Conservation (phyloP, 2,797 vertebrate species). For the Tachyglossus aculeatus region DNA sequence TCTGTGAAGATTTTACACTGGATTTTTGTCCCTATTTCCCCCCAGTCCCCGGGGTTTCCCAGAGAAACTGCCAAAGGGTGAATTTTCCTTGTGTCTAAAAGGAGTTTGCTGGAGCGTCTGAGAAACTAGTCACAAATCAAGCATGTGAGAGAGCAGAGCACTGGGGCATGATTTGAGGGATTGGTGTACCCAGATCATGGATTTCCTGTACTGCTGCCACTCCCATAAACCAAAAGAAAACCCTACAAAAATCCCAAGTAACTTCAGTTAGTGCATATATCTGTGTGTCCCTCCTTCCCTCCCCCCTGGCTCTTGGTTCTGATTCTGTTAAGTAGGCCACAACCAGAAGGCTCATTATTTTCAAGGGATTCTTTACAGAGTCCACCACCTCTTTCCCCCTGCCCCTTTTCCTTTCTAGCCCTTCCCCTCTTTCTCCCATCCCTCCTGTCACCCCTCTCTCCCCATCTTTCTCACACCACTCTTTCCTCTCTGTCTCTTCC, state of each 20-base stretch:
- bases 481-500: too few relatives aligned
- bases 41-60: not conserved
- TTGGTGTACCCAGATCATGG: slow-evolving; percentile 31
- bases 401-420: too few relatives aligned
- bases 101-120: not conserved
- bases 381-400: not conserved
- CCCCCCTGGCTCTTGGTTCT: not conserved
- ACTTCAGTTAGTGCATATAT: slow-evolving; percentile 18
- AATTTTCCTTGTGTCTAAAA: not conserved
- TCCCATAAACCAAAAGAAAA: slow-evolving; percentile 7
- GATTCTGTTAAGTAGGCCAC: not conserved
- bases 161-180: not conserved
- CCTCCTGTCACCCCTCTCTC: too few relatives aligned
- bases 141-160: not conserved
- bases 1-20: slow-evolving; percentile 24
- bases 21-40: not conserved
- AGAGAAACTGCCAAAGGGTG: not conserved
- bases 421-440: too few relatives aligned
- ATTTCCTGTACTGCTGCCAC: slow-evolving; percentile 29
- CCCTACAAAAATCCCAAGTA: not conserved
- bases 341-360: not conserved
- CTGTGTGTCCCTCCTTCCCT: too few relatives aligned
- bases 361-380: not conserved
- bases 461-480: too few relatives aligned
- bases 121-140: not conserved